Conservation (phyloP, 2,113 vertebrate genomes). For the Actenoides hombroni region DNA sequence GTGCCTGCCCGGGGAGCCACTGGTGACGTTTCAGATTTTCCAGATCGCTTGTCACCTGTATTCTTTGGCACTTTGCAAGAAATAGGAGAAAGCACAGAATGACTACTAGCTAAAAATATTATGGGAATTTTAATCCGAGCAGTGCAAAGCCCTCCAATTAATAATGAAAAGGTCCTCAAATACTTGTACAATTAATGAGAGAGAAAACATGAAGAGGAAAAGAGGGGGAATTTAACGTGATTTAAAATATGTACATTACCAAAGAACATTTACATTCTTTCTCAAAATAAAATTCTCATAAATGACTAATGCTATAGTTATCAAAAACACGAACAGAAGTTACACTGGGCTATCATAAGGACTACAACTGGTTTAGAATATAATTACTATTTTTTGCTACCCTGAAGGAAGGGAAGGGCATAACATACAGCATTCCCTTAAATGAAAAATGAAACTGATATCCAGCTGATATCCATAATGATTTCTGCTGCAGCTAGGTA, state of each 20-base stretch:
- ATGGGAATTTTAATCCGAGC: background rate
- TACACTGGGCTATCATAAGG: background rate
- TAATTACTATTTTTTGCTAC: background rate
- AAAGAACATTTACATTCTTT: background rate
- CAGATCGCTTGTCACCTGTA: conserved; percentile 85
- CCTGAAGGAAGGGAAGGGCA: background rate
- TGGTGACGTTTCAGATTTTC: conserved; percentile 90
- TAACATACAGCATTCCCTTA: background rate
- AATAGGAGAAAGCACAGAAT: conserved; percentile 17
- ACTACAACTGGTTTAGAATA: background rate
- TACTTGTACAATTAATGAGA: background rate
- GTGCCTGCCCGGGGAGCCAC: conserved; percentile 88
- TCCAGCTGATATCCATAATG: background rate
- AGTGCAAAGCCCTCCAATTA: background rate
- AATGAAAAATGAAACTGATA: background rate
- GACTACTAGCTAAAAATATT: background rate
- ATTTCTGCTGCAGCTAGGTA: background rate
- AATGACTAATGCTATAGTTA: background rate
- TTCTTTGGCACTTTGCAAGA: conserved; percentile 88
- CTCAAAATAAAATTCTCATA: background rate
- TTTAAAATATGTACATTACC: background rate
- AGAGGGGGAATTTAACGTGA: background rate
- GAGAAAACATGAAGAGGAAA: background rate
- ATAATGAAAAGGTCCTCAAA: background rate
- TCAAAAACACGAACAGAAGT: background rate